Evolutionary conservation across 2,888 invertebrate genomes (phyloP), one percentile per base, ranked within the genome.

Genomic region (Cetonia aurata): DNA sequence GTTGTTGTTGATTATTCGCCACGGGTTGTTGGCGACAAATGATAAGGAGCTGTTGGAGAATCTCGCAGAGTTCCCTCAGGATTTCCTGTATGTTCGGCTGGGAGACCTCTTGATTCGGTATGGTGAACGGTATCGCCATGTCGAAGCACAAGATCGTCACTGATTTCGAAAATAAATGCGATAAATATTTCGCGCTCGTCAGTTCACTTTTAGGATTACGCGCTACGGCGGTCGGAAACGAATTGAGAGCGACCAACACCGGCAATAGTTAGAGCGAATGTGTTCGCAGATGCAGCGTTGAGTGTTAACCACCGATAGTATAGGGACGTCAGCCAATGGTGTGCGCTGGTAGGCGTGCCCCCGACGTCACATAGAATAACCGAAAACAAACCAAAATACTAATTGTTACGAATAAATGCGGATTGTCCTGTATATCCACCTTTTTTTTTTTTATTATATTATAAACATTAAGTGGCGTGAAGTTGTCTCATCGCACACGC

Each of bases 51-150:
- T 77, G 77, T 70, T 76, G 77, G 4, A 77, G 69, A 44, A 77
- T 76, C 57, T 76, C 74, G 71, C 71, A 77, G 15, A 79, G 74
- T 71, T 78, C 77, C 44, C 75, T 56, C 50, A 77, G 72, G 46
- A 77, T 72, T 69, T 77, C 76, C 68, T 75, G 75, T 19, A 82
- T 78, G 74, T 80, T 78, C 69, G 79, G 78, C 74, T 82, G 81
- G 42, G 77, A 75, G 50, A 78, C 79, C 59, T 82, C 81, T 72
- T 82, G 82, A 77, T 80, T 81, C 57, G 83, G 83, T 71, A 84
- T 76, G 70, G 78, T 78, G 75, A 84, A 83, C 48, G 84, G 84
- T 78, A 84, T 82, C 72, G 84, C 84, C 84, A 84, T 84, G 65
- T 48, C 48, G 17, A 3, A 10, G 13, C 17, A 48, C 13, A 48